These are phyloP conservation scores for Amphipyra berbera DNA, from an alignment of 2,888 invertebrate genomes.

Conservation along the genomic window DNA sequence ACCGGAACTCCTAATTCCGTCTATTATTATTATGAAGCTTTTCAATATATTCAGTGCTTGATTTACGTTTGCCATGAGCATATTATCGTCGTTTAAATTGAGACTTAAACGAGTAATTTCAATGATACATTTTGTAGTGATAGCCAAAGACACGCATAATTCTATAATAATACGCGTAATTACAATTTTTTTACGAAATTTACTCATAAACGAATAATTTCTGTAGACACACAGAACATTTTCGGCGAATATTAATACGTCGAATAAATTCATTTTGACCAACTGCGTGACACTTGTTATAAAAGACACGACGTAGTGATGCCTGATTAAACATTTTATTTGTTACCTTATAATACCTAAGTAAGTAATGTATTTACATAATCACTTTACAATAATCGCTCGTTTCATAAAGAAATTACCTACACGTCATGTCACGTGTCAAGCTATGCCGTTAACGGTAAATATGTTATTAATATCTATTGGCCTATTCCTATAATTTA, in stretches of 20 bases:
- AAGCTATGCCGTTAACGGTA: no score
- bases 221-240: slow-evolving; percentile 14
- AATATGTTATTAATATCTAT: no score
- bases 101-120: neutral
- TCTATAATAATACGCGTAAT: neutral
- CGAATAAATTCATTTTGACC: slow-evolving; percentile 11
- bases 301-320: slow-evolving; percentile 3
- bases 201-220: slow-evolving; percentile 7
- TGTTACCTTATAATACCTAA: slow-evolving; percentile 13
- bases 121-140: neutral
- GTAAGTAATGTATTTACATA: slow-evolving; percentile 24
- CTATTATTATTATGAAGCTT: neutral
- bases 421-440: no score
- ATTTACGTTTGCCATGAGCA: neutral
- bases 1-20: neutral
- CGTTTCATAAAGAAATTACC: no score
- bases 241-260: slow-evolving; percentile 5
- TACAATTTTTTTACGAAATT: neutral
- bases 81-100: neutral
- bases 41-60: neutral
- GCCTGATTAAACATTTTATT: neutral
- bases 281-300: slow-evolving; percentile 7
- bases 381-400: slow-evolving; percentile 5
- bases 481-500: no score
- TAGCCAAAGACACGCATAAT: neutral